phyloP scores from a whole-genome alignment of 2,888 invertebrate species.

The Tinea trinotella region DNA sequence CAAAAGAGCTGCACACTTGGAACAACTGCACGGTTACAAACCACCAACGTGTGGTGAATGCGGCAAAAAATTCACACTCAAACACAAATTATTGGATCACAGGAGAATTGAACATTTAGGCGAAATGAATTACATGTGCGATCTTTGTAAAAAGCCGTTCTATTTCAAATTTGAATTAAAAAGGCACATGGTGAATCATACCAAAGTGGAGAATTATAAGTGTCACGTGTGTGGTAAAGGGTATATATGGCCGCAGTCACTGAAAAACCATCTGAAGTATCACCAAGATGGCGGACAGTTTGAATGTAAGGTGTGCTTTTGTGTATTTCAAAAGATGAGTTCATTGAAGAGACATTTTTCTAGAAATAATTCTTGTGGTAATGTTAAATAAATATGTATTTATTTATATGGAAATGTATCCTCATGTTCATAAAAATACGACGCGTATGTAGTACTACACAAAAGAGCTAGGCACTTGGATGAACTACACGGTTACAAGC shows the following conservation, averaged over 20 bases:
- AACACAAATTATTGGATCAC: constrained; percentile 36
- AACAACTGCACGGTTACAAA: constrained; percentile 22
- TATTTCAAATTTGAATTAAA: background rate
- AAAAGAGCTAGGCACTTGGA: background rate
- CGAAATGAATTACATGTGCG: background rate
- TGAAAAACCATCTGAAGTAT: constrained; percentile 26
- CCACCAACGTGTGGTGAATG: constrained; percentile 43
- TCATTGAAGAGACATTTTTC: too few species aligned
- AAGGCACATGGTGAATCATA: constrained; percentile 26
- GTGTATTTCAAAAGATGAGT: too few species aligned
- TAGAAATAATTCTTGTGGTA: too few species aligned
- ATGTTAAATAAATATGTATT: too few species aligned
- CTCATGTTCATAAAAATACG: too few species aligned
- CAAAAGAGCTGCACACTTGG: background rate
- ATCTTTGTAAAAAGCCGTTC: background rate
- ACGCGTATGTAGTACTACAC: background rate
- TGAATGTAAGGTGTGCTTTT: too few species aligned
- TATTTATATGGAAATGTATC: too few species aligned
- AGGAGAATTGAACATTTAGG: constrained; percentile 44
- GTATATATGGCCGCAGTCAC: constrained; percentile 29
- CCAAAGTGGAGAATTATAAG: constrained; percentile 33
- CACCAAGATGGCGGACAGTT: too few species aligned
- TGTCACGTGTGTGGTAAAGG: constrained; percentile 50
- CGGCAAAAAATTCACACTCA: constrained; percentile 40
- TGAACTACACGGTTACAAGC: constrained; percentile 25